phyloP scores from a whole-genome alignment of 2,113 vertebrate genomes.

The Plecturocebus donacophilus region DNA sequence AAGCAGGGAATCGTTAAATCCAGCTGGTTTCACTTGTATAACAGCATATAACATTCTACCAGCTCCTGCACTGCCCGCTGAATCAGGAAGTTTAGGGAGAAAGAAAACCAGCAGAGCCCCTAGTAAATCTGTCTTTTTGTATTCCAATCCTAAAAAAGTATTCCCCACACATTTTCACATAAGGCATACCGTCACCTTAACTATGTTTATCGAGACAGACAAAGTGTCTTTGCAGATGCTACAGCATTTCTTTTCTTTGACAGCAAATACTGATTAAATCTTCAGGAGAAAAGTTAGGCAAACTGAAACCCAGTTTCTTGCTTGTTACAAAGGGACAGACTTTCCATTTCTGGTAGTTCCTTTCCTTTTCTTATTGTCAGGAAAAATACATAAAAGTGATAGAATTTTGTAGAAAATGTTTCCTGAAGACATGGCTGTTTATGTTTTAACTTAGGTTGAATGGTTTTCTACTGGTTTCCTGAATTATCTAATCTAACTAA shows the following conservation, averaged over 20 bases:
- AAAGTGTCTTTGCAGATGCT: not conserved
- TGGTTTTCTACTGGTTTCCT: not conserved
- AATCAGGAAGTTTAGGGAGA: conserved; percentile 55
- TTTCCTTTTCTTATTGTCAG: conserved; percentile 31
- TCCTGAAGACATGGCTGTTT: conserved; percentile 3
- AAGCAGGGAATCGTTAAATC: conserved; percentile 52
- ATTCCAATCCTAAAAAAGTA: conserved; percentile 59
- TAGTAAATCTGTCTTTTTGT: conserved; percentile 68
- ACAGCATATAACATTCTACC: conserved; percentile 22
- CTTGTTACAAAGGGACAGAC: not conserved
- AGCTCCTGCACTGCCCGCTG: not conserved
- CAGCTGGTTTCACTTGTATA: conserved; percentile 4
- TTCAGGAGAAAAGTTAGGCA: conserved; percentile 43
- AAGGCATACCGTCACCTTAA: not conserved
- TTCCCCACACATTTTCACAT: conserved; percentile 12
- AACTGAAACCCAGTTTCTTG: conserved; percentile 12
- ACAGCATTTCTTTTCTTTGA: conserved; percentile 66
- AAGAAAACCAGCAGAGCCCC: not conserved
- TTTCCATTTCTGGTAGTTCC: not conserved
- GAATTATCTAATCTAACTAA: conserved; percentile 8
- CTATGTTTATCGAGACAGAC: conserved; percentile 66
- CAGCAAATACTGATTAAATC: conserved; percentile 67
- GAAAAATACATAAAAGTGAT: conserved; percentile 33
- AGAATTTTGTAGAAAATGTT: not conserved
- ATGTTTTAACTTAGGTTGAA: not conserved